These are phyloP conservation scores for Tetragonisca angustula DNA, from an alignment of 2,888 invertebrate genomes.

Conservation along the genomic window DNA sequence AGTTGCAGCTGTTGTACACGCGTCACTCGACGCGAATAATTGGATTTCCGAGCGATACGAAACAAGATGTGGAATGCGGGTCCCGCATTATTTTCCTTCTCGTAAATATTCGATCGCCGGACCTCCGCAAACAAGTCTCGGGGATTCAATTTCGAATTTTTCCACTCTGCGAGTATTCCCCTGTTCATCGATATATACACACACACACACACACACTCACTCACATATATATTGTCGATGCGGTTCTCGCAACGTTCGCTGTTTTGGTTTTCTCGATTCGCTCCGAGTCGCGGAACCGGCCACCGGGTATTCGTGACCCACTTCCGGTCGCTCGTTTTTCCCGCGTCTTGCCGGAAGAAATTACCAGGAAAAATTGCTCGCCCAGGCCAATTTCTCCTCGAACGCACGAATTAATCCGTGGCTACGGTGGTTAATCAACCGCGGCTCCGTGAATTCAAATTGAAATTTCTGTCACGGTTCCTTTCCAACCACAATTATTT, in stretches of 20 bases:
- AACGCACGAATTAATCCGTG: too few species aligned
- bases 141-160: conserved; percentile 40
- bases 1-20: neutral
- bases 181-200: neutral
- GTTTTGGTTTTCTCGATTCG: conserved; percentile 1
- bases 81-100: conserved; percentile 6
- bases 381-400: too few species aligned
- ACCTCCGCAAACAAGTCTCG: conserved; percentile 21
- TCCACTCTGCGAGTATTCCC: conserved; percentile 4
- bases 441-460: too few species aligned
- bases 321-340: neutral
- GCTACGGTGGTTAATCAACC: too few species aligned
- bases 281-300: neutral
- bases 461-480: too few species aligned
- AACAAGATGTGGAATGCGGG: neutral
- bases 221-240: too few species aligned
- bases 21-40: neutral
- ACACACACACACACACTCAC: too few species aligned
- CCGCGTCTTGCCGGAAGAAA: neutral
- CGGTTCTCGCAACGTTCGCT: neutral
- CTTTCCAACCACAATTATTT: too few species aligned
- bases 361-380: neutral
- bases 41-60: neutral
- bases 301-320: conserved; percentile 12
- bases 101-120: conserved; percentile 37